These are phyloP conservation scores for Poecile atricapillus DNA, from an alignment of 2,113 vertebrate genomes.

Conservation along the genomic window DNA sequence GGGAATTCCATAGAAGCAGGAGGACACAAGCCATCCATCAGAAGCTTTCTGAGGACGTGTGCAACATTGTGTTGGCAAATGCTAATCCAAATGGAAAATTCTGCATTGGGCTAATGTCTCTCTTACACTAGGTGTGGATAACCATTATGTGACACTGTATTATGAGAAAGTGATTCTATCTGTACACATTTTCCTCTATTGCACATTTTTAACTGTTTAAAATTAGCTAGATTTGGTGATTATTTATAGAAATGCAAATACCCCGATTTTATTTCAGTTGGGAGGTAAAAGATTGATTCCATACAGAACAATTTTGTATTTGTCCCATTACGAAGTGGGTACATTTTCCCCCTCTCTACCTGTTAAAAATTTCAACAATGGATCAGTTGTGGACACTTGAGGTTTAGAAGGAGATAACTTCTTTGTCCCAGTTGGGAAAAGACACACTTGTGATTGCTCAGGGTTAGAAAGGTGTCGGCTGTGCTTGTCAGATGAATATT, in stretches of 20 bases:
- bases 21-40: neutral
- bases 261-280: neutral
- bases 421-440: neutral
- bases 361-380: neutral
- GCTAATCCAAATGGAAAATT: neutral
- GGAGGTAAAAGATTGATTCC: neutral
- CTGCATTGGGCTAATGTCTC: neutral
- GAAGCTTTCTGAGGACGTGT: neutral
- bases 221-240: neutral
- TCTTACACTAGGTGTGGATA: neutral
- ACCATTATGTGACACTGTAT: neutral
- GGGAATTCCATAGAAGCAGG: neutral
- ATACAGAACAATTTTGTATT: neutral
- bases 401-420: neutral
- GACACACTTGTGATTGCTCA: neutral
- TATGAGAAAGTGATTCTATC: neutral
- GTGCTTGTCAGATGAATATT: neutral
- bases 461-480: neutral
- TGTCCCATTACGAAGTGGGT: neutral
- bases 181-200: neutral
- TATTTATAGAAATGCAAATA: neutral
- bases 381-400: neutral
- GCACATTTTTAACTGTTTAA: neutral
- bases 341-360: neutral
- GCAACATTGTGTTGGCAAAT: neutral